Base-by-base conservation (phyloP, 2,113 vertebrate species). In the Triplophysa siluroides region DNA sequence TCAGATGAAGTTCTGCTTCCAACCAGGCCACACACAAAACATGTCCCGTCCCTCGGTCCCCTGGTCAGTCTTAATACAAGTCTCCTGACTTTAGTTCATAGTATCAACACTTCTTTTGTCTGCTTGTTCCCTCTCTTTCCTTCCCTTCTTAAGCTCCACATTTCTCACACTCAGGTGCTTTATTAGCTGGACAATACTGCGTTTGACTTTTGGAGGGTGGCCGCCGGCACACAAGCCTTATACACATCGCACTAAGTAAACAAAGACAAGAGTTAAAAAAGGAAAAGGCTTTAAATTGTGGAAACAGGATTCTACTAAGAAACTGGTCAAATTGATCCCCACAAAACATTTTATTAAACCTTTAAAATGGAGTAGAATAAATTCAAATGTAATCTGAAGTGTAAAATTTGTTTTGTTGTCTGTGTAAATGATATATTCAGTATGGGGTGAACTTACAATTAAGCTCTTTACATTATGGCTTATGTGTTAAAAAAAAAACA, bases 151-250 rank as follows among this genome's bases (percentile, higher is more conserved):
- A 71, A 70, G 7, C 52, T 10, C 78, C 66, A 54, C 81, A 86
- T 85, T 77, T 88, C 81, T 89, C 78, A 77, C 84, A 87, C 86
- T 83, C 64, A 81, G 68, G 85, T 84, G 86, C 85, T 86, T 86
- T 81, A 86, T 87, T 85, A 80, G 74, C 74, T 64, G 71, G 76
- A 87, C 82, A 87, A 87, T 75, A 26, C 29, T 13, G 26, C 54
- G 6, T 24, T 71, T 79, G 43, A 41, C 75, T 66, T 65, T 54
- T 65, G 62, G 12, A 81, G 69, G 71, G 33, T 16, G 58, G 24
- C 62, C 21, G 24, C 62, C 33, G 61, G 19, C 61, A 65, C 12
- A 50, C 23, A 52, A 76, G 26, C 45, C 47, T 14, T 45, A 62
- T 16, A 29, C 5, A 38, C 26, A 73, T 60, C 10, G 0, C 13